Base-by-base conservation (phyloP, 2,888 invertebrate species). In the Sinodicranocentrus sp. region DNA sequence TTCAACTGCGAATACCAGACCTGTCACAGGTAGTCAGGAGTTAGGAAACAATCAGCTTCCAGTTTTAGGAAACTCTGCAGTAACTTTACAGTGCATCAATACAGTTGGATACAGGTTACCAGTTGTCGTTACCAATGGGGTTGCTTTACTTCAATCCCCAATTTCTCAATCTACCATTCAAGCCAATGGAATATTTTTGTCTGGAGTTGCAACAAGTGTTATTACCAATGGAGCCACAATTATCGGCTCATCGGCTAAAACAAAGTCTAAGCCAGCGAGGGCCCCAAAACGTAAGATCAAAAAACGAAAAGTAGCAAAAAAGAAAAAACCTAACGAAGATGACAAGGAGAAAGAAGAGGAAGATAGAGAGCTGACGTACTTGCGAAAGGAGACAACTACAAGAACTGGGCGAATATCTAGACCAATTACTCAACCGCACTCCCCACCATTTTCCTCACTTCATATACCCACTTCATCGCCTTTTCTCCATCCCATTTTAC, bases 351-450 rank as follows among this genome's bases (percentile, higher is more conserved):
- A 82, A 73, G 85, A 78, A 13, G 82, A 82, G 13, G 86, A 87
- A 13, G 87, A 84, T 25, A 57, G 71, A 3, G 84, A 85, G 23
- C 43, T 84, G n/a, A 52, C 85, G 2, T 85, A 71, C 67, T 78
- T 87, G 8, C 67, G 75, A 33, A 88, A 86, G 52, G 86, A 86
- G 23, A 82, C 86, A 0, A 86, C 85, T n/a, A 88, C 88, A 10
- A 77, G 86, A 43, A 43, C 76, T 26, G 87, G 86, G n/a, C 54
- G 88, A 65, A 61, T 87, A 19, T 85, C 85, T 5, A 73, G 78
- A 44, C 82, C 85, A 1, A 59, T 67, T 1, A 78, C 71, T 23
- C 68, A 72, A 23, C 78, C 84, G 8, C 59, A 73, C 48, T 76
- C 80, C 21, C 65, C 79, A 3, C 19, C 65, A 0, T 21, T 59